Conservation (phyloP, 2,888 invertebrate species). For the Rhopalosiphum nymphaeae region DNA sequence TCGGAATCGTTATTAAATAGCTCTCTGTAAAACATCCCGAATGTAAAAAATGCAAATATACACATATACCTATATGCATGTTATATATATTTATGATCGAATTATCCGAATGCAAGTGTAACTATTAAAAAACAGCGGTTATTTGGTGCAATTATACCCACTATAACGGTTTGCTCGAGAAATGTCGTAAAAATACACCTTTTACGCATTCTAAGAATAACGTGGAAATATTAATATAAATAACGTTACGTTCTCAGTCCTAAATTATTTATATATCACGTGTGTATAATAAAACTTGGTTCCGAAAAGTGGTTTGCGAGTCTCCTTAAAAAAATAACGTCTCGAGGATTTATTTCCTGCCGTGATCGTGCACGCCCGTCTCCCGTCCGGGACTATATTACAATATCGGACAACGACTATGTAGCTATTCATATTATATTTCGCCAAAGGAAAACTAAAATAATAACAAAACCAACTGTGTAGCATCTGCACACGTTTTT, state of each 20-base stretch:
- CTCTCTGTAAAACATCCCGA: background rate
- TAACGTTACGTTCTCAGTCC: background rate
- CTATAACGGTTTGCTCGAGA: background rate
- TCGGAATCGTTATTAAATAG: background rate
- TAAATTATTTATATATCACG: background rate
- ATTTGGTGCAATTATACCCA: background rate
- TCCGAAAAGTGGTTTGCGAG: constrained; percentile 48
- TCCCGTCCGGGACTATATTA: background rate
- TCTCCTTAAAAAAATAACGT: constrained; percentile 6
- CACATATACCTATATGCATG: background rate
- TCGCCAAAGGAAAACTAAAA: constrained; percentile 32
- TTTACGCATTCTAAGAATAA: constrained; percentile 4
- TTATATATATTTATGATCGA: background rate
- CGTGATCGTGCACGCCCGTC: constrained; percentile 49
- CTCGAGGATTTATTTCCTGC: constrained; percentile 55
- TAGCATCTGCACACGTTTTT: constrained; percentile 3
- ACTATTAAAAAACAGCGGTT: background rate
- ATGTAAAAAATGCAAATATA: background rate
- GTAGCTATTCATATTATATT: constrained; percentile 1
- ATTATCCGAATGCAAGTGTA: background rate
- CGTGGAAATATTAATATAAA: background rate
- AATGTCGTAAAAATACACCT: constrained; percentile 29
- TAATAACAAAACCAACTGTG: constrained; percentile 4
- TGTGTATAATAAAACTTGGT: constrained; percentile 30
- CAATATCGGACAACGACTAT: background rate